Conservation (phyloP, 2,888 invertebrate genomes). For the Clivina fossor region DNA sequence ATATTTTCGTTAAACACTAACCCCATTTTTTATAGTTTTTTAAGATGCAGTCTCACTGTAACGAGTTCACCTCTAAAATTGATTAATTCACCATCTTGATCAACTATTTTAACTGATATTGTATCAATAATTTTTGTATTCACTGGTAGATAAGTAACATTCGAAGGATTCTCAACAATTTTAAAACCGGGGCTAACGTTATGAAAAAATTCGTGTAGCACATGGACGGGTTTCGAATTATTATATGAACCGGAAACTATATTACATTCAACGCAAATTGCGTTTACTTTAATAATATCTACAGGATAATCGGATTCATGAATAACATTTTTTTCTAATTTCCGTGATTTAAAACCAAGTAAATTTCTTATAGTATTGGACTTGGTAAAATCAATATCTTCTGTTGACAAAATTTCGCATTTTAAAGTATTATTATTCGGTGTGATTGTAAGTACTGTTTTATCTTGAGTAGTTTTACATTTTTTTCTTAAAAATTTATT, state of each 20-base stretch:
- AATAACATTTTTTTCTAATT: slow-evolving; percentile 32
- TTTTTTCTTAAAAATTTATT: too few relatives aligned
- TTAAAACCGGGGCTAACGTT: slow-evolving; percentile 39
- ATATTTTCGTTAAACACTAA: not conserved
- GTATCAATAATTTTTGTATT: slow-evolving; percentile 34
- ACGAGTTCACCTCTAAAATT: slow-evolving; percentile 40
- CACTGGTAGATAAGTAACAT: slow-evolving; percentile 40
- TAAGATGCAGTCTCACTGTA: slow-evolving; percentile 38
- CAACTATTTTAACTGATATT: slow-evolving; percentile 38
- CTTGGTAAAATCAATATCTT: slow-evolving; percentile 29
- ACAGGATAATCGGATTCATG: slow-evolving; percentile 45
- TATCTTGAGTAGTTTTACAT: too few relatives aligned
- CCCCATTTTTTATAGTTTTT: not conserved
- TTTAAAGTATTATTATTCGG: slow-evolving; percentile 36
- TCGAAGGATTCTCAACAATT: slow-evolving; percentile 9
- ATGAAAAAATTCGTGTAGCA: slow-evolving; percentile 47
- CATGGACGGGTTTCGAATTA: slow-evolving; percentile 44
- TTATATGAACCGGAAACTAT: slow-evolving; percentile 43
- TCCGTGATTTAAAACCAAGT: slow-evolving; percentile 40
- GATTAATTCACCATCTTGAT: slow-evolving; percentile 38
- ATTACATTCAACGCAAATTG: slow-evolving; percentile 43
- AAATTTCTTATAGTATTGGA: slow-evolving; percentile 38
- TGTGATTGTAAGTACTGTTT: slow-evolving; percentile 6
- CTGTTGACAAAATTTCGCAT: slow-evolving; percentile 29
- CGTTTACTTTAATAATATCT: slow-evolving; percentile 44